Percentiles rank a stretch among this genome's conserved stretches.
phyloP scores from a whole-genome alignment of 2,113 vertebrate genomes.

The Tachycineta bicolor region DNA sequence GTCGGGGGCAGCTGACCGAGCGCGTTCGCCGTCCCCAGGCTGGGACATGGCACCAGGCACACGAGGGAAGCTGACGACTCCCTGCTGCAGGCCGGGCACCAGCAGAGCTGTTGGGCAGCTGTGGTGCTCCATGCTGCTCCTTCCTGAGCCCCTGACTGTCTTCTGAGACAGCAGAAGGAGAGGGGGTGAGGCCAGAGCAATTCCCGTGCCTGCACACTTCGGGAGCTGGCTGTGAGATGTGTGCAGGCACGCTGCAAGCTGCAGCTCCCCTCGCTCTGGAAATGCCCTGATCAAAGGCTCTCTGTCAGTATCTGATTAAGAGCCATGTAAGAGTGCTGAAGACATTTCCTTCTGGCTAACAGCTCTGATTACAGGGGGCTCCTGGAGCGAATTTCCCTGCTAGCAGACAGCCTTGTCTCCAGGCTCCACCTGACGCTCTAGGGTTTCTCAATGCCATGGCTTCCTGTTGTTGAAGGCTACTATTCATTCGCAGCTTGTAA shows the following conservation, averaged over 20 bases:
- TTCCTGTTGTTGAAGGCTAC: conserved; percentile 85
- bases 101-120: background rate
- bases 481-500: conserved; percentile 87
- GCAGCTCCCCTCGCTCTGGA: conserved; percentile 70
- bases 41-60: background rate
- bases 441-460: conserved; percentile 77
- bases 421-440: conserved; percentile 76
- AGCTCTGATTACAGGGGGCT: conserved; percentile 79
- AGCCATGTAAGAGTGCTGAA: conserved; percentile 81
- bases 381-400: conserved; percentile 80
- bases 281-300: conserved; percentile 79
- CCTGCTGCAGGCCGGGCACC: background rate
- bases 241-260: conserved; percentile 62
- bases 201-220: conserved; percentile 34
- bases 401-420: conserved; percentile 74
- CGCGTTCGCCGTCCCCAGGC: background rate
- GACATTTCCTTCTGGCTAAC: conserved; percentile 85
- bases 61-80: background rate
- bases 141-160: conserved; percentile 3
- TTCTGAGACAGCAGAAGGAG: conserved; percentile 23
- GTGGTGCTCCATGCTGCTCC: background rate
- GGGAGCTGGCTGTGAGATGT: conserved; percentile 69
- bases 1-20: conserved; percentile 12
- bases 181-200: conserved; percentile 29
- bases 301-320: conserved; percentile 85